A percentile compares a stretch with the other conserved stretches of the same genome.
Evolutionary conservation across 2,797 vertebrate species (phyloP).

Genomic region (Anolis apletophallus): DNA sequence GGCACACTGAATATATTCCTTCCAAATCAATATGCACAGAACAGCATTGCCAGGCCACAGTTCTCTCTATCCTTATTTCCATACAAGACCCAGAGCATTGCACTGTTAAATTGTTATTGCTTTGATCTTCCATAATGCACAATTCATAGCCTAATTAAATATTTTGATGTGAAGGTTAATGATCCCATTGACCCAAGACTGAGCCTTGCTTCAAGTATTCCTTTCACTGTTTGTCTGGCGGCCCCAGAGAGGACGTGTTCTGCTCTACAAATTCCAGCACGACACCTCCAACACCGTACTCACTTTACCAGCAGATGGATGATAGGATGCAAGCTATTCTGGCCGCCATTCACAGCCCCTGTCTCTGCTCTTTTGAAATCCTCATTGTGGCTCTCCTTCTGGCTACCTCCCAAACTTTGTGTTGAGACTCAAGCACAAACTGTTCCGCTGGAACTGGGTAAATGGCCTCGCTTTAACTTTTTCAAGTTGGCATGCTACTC

Average conservation of each 20-base stretch:
- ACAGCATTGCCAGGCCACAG: not conserved
- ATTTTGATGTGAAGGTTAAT: conserved; percentile 3
- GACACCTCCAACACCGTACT: not conserved
- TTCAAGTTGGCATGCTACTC: not conserved
- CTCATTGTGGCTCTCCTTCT: not conserved
- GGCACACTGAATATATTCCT: not conserved
- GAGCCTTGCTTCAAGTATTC: not conserved
- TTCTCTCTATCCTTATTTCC: not conserved
- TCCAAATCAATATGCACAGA: not conserved
- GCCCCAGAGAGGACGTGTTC: not conserved
- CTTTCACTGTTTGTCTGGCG: conserved; percentile 1
- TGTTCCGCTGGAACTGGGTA: not conserved
- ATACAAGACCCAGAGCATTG: not conserved
- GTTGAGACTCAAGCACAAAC: not conserved
- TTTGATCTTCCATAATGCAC: not conserved
- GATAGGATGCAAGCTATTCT: not conserved
- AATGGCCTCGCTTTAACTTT: not conserved
- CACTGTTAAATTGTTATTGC: not conserved
- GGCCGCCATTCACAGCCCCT: not conserved
- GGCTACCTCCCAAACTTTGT: conserved; percentile 1
- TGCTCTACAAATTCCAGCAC: conserved; percentile 17
- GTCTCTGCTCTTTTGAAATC: conserved; percentile 17
- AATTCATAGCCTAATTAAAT: not conserved
- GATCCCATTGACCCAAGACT: not conserved
- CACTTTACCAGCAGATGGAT: not conserved